phyloP scores from a whole-genome alignment of 2,888 invertebrate species.

The Anarsia innoxiella region DNA sequence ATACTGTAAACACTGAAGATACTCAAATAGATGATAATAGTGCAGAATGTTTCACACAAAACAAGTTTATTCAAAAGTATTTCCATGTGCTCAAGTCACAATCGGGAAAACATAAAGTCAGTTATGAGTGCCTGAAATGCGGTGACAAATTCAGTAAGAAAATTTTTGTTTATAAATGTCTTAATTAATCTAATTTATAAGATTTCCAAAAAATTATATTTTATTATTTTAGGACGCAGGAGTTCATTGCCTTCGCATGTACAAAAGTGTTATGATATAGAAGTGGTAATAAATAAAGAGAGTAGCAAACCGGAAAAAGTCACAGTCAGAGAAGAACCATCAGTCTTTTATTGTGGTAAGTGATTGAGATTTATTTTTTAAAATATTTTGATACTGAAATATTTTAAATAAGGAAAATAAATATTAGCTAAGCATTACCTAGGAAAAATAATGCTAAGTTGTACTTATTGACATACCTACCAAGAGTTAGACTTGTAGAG shows the following conservation, averaged over 20 bases:
- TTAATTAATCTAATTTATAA: not conserved
- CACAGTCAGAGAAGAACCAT: no score
- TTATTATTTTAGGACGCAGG: not conserved
- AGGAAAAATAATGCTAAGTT: no score
- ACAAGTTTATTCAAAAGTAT: not conserved
- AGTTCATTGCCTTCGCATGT: not conserved
- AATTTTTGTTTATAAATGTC: not conserved
- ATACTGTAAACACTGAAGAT: no score
- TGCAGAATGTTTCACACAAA: not conserved
- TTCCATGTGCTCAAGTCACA: not conserved
- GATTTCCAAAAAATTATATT: no score
- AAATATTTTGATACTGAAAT: no score
- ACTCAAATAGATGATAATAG: no score
- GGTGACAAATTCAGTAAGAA: not conserved
- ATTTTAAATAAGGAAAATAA: no score
- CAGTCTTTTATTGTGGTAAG: conserved; percentile 15
- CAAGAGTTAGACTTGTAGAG: no score
- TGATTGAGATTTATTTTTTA: conserved; percentile 1
- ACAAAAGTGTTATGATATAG: conserved; percentile 1
- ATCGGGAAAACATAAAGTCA: not conserved
- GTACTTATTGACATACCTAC: no score
- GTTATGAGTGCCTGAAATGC: conserved; percentile 1
- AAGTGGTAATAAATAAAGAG: not conserved
- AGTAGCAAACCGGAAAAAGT: not conserved
- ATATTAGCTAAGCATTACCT: no score